Evolutionary conservation across 2,797 vertebrate species (phyloP), one percentile per base, ranked within the genome.

Genomic region (Phyllotis vaccarum): DNA sequence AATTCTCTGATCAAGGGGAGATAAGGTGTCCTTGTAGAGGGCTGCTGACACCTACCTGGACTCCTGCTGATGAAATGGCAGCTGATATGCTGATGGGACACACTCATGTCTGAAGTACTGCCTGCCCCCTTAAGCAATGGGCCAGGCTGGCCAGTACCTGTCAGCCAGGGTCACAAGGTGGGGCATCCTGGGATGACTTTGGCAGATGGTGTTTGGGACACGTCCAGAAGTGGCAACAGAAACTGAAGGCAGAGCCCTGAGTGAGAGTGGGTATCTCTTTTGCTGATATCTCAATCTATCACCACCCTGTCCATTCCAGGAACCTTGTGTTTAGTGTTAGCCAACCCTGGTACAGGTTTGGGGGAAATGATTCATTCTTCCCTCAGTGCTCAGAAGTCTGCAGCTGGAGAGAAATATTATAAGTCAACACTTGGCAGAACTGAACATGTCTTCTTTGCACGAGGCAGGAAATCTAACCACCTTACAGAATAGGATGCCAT

Each of bases 261-360:
- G n/a, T n/a, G n/a, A n/a, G n/a, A n/a, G n/a, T n/a, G n/a, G n/a
- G n/a, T n/a, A 40, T 56, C 76, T 21, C 62, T 60, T 91, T 56
- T 93, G 62, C 92, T 37, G 75, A 64, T 17, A 14, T 74, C 75
- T 95, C 43, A 91, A 58, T 78, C 72, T 86, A 46, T 93, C 86
- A 62, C 31, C 70, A 56, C 54, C 60, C 82, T 14, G 0, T 72
- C 79, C 82, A 10, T 54, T 85, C 66, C 29, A 5, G 91, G 74
- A 74, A 66, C 60, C 74, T 68, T n/a, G 40, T 60, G 2, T 92
- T 79, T 76, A 64, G 81, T 78, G 34, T 90, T 43, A 88, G 78
- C 88, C 78, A 85, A n/a, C 19, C 49, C 2, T 62, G 11, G 16
- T 31, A 66, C 66, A 37, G 68, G 31, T 54, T 86, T 66, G 60